phyloP scores from a whole-genome alignment of 2,797 vertebrate genomes.

The Sebastes cheni region DNA sequence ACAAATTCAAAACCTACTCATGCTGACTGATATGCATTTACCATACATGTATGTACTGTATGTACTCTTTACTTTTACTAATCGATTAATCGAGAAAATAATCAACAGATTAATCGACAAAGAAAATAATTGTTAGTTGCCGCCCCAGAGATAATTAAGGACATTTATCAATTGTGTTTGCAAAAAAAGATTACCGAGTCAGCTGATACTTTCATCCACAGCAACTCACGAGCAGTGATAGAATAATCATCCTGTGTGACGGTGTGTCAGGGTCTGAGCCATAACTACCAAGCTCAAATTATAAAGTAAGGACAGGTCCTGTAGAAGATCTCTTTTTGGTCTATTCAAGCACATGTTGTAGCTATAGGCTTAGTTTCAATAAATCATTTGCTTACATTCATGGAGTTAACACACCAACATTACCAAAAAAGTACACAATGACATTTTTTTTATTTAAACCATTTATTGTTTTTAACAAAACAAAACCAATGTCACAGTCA shows the following conservation, averaged over 20 bases:
- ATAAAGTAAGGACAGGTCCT: background rate
- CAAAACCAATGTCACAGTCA: conserved; percentile 43
- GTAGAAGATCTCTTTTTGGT: background rate
- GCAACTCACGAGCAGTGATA: background rate
- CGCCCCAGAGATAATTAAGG: background rate
- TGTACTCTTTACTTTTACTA: too few species aligned
- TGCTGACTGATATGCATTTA: background rate
- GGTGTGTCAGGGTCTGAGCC: background rate
- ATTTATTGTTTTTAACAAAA: conserved; percentile 76
- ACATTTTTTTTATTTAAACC: conserved; percentile 35
- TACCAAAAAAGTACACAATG: background rate
- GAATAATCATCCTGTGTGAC: background rate
- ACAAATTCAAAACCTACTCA: background rate
- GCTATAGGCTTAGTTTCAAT: background rate
- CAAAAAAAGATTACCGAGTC: background rate
- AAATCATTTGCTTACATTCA: background rate
- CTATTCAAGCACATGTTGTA: background rate
- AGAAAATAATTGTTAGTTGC: too few species aligned
- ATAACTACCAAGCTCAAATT: background rate
- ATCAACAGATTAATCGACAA: too few species aligned
- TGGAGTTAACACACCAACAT: background rate
- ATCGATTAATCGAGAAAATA: too few species aligned
- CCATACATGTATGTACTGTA: background rate
- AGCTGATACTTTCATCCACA: background rate
- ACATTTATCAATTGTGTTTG: background rate